Evolutionary conservation across 2,888 invertebrate species (phyloP).

Genomic region (Drosophila ustulata): DNA sequence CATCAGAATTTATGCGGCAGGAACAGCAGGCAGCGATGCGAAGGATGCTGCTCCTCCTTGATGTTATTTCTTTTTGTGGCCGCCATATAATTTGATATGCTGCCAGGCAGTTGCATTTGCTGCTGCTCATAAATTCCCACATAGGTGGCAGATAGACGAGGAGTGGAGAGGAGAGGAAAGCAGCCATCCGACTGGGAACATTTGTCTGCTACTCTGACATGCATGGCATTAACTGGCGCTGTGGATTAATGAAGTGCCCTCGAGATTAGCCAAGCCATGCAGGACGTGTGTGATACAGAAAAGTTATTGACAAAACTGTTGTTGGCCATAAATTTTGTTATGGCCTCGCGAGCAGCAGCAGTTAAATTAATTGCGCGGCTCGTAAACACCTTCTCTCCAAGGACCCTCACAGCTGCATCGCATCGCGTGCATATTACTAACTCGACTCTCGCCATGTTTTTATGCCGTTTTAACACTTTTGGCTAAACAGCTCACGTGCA

Average conservation of each 20-base stretch:
- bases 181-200: conserved; percentile 41
- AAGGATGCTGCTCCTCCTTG: conserved; percentile 25
- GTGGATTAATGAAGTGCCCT: conserved; percentile 80
- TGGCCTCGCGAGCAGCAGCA: conserved; percentile 67
- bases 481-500: conserved; percentile 78
- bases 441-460: conserved; percentile 53
- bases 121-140: conserved; percentile 70
- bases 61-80: conserved; percentile 70
- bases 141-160: conserved; percentile 19
- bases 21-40: conserved; percentile 27
- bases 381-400: conserved; percentile 72
- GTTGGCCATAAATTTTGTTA: conserved; percentile 77
- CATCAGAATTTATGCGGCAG: conserved; percentile 75
- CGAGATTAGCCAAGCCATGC: conserved; percentile 69
- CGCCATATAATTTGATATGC: conserved; percentile 78
- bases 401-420: conserved; percentile 44
- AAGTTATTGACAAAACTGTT: conserved; percentile 80
- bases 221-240: conserved; percentile 75
- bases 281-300: conserved; percentile 24
- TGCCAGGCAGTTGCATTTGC: conserved; percentile 76
- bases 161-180: not conserved
- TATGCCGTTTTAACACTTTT: conserved; percentile 76
- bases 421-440: conserved; percentile 51
- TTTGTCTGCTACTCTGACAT: conserved; percentile 77
- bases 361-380: conserved; percentile 76